Conservation (phyloP, 2,113 vertebrate genomes). For the Chloropsis cyanopogon region DNA sequence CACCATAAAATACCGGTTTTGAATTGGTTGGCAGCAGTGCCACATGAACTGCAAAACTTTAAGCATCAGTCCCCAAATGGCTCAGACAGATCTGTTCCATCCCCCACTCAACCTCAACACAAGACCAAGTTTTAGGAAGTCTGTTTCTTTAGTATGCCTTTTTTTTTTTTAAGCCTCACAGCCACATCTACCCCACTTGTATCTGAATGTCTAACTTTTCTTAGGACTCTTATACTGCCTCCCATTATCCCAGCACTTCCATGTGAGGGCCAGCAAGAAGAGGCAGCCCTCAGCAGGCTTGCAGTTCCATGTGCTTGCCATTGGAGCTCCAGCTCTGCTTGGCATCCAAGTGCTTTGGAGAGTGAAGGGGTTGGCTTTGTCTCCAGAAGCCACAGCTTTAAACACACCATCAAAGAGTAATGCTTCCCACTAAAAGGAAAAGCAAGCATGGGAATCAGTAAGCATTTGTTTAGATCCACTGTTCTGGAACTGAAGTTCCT, state of each 20-base stretch:
- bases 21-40: background rate
- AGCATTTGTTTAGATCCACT: background rate
- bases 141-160: background rate
- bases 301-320: background rate
- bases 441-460: background rate
- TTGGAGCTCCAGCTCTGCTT: background rate
- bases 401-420: background rate
- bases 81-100: background rate
- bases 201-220: fast-evolving
- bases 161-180: background rate
- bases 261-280: background rate
- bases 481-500: background rate
- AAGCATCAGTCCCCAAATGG: background rate
- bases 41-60: background rate
- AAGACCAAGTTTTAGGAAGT: background rate
- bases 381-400: background rate
- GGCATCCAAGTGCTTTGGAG: background rate
- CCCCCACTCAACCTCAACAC: background rate
- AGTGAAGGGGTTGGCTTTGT: background rate
- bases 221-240: background rate
- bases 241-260: background rate
- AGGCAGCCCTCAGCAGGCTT: background rate
- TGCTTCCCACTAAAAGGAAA: background rate
- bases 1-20: background rate
- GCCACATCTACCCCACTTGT: background rate